Evolutionary conservation across 2,113 vertebrate genomes (phyloP), one percentile per base, ranked within the genome.

Genomic region (Acanthochromis polyacanthus): DNA sequence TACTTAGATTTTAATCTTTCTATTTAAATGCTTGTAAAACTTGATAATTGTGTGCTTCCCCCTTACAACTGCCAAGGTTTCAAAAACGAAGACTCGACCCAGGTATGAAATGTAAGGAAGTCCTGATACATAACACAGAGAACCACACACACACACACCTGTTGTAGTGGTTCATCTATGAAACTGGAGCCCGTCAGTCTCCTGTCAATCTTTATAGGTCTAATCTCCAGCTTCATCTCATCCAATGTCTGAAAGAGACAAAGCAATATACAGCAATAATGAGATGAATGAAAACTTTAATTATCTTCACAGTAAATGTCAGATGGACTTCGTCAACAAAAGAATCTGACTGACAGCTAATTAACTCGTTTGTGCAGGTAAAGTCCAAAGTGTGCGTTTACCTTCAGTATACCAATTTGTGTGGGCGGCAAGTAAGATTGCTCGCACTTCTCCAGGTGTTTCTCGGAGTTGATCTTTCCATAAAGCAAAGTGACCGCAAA

Each of bases 111-210:
- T 19, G 25, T 11, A 55, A 71, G 19, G 12, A 67, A 48, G 50
- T 53, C 16, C 12, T 16, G 28, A 28, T 0, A 56, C 7, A 17
- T 25, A 19, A 50, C 10, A 51, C 16, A 63, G 50, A 56, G 22
- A 79, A 0, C 7, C 32, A 36, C 32, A 10, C 32, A 6, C n/a
- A n/a, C n/a, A 88, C 84, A 45, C 53, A 98, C 98, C 96, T 99
- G 97, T 83, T 99, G 98, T 74, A 99, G 94, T 87, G 98, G 98
- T 85, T 99, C 98, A 91, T 99, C 98, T 78, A 99, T 99, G 90
- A 98, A 97, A 94, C 95, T 98, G 1, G 98, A 97, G 89, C 98
- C 98, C 0, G 98, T 99, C 78, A 99, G 92, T 87, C 98, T 96
- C 90, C 98, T 95, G 94, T 99, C 98, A 64, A 99, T 99, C 91